Evolutionary conservation across 2,113 vertebrate species (phyloP), one percentile per base, ranked within the genome.

Genomic region (Pelmatolapia mariae): DNA sequence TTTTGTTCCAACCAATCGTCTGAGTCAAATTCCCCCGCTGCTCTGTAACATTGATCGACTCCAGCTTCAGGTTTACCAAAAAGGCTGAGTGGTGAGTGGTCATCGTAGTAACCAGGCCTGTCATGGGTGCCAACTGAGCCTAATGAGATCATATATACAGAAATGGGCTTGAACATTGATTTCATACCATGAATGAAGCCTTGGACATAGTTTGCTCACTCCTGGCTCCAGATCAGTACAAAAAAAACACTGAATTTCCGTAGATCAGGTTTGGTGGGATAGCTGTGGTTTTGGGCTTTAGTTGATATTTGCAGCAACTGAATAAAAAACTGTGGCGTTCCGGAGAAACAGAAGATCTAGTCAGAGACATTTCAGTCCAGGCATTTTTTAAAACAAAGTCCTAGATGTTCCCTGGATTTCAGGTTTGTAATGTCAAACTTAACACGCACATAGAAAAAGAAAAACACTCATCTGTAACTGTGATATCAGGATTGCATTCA

Each of bases 91-190:
- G 87, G 50, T 15, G 26, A 16, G 56, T 7, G 10, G 66, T 9
- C 57, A n/a, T 36, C 9, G 53, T 33, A 10, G 24, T 83, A 11
- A 16, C 40, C 54, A 43, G 43, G 85, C 31, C 29, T 19, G 82
- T 54, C 86, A 40, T 8, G 33, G 16, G 3, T 45, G 82, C 50
- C 85, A 29, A 11, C 40, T 7, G 54, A 71, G 8, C 79, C 79
- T 88, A 89, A 94, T 82, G 81, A 93, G 86, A 90, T 76, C 83
- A 45, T 45, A 43, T 2, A 63, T 73, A 90, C 18, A 86, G 71
- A 84, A 81, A 90, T 24, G 22, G n/a, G 33, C 78, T 79, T n/a
- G 36, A 57, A 53, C 89, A 89, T 90, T 38, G 86, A 93, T 94
- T 93, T 89, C 80, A 92, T 52, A 40, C 31, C 61, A 83, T 79